phyloP scores from a whole-genome alignment of 2,888 invertebrate species.

The Atherix ibis region DNA sequence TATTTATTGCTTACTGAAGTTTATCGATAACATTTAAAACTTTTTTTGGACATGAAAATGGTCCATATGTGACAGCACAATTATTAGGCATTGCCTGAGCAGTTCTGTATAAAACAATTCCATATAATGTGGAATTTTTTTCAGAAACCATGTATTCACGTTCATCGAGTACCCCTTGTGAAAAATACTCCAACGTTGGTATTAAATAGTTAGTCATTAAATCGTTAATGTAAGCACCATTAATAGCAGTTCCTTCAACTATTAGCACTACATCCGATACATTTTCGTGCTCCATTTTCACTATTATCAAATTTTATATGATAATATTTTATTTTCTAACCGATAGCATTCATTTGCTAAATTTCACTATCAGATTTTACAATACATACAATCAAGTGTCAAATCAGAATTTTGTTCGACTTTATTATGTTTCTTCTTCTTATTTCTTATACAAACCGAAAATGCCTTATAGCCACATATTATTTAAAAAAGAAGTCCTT shows the following conservation, averaged over 20 bases:
- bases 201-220: slow-evolving; percentile 77
- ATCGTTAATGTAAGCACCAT: slow-evolving; percentile 83
- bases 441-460: too few species aligned
- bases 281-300: slow-evolving; percentile 17
- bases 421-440: too few species aligned
- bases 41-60: slow-evolving; percentile 68
- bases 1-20: slow-evolving; percentile 69
- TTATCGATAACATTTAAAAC: slow-evolving; percentile 65
- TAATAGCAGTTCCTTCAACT: slow-evolving; percentile 80
- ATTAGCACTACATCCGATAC: slow-evolving; percentile 77
- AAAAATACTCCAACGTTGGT: slow-evolving; percentile 83
- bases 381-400: too few species aligned
- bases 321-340: too few species aligned
- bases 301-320: too few species aligned
- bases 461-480: too few species aligned
- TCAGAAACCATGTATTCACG: slow-evolving; percentile 55
- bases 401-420: too few species aligned
- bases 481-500: too few species aligned
- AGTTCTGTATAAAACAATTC: slow-evolving; percentile 72
- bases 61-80: slow-evolving; percentile 64
- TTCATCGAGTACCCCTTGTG: slow-evolving; percentile 71
- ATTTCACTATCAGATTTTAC: too few species aligned
- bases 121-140: slow-evolving; percentile 67
- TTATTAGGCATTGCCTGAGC: slow-evolving; percentile 71
- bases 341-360: too few species aligned